Evolutionary conservation across 2,888 invertebrate genomes (phyloP).

Genomic region (Nasonovia ribisnigri): DNA sequence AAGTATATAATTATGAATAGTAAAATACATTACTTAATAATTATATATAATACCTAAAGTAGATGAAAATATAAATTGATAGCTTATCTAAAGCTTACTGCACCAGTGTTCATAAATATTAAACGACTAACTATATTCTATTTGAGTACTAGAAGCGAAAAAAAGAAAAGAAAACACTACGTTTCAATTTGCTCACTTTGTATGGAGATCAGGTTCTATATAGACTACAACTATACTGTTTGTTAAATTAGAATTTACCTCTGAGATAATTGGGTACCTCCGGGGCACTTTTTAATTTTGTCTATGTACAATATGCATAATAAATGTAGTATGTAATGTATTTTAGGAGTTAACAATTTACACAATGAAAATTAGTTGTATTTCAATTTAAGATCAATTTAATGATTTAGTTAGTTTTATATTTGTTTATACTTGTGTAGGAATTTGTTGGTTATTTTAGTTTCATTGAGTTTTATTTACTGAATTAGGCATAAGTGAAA

Average conservation of each 20-base stretch:
- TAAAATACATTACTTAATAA: not conserved
- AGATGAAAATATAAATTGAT: not conserved
- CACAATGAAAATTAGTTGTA: not conserved
- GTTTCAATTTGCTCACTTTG: not conserved
- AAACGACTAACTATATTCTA: not conserved
- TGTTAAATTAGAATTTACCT: not conserved
- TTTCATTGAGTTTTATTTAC: not conserved
- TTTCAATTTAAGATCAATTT: not conserved
- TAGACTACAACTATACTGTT: not conserved
- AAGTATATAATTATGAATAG: not conserved
- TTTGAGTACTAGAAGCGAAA: not conserved
- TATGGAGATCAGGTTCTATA: not conserved
- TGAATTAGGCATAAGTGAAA: not conserved
- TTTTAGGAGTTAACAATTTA: not conserved
- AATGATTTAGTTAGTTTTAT: not conserved
- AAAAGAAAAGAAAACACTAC: not conserved
- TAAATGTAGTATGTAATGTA: not conserved
- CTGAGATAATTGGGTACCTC: not conserved
- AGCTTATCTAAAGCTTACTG: not conserved
- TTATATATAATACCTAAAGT: not conserved
- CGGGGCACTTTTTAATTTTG: not conserved
- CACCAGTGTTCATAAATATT: not conserved
- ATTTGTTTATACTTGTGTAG: not conserved
- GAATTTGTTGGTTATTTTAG: not conserved
- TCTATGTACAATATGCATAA: not conserved